Percentiles rank a stretch among this genome's conserved stretches.
phyloP scores from a whole-genome alignment of 92 coral and sea anemone genomes.

The Palythoa caribaeorum region DNA sequence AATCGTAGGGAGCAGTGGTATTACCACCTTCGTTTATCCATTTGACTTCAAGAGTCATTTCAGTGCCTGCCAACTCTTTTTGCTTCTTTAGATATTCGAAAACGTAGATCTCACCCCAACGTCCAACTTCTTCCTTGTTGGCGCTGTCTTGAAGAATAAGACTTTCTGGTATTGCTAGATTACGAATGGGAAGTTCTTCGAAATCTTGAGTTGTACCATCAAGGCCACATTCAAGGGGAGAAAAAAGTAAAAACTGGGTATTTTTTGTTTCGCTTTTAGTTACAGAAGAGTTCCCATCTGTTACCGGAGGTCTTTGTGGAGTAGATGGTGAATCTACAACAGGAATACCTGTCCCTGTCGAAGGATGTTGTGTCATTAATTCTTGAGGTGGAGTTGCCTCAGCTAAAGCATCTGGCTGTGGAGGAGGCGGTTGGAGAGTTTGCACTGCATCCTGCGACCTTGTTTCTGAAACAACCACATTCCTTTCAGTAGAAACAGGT shows the following conservation, averaged over 20 bases:
- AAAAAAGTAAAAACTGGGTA: constrained; percentile 17
- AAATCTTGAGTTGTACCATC: constrained; percentile 53
- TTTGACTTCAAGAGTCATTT: constrained; percentile 44
- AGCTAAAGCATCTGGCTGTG: not conserved
- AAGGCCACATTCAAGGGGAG: constrained; percentile 18
- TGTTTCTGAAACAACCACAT: not conserved
- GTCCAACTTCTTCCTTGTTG: constrained; percentile 81
- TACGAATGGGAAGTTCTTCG: constrained; percentile 72
- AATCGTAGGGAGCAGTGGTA: constrained; percentile 82
- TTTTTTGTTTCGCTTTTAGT: not conserved
- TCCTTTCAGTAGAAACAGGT: not conserved
- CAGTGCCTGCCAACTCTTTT: constrained; percentile 8
- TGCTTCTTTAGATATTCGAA: constrained; percentile 67
- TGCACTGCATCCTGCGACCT: not conserved
- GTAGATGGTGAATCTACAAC: not conserved
- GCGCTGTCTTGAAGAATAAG: constrained; percentile 55
- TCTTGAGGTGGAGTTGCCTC: not conserved
- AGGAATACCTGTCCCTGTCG: not conserved
- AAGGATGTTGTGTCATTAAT: not conserved
- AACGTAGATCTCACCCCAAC: constrained; percentile 88
- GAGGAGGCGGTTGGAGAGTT: not conserved
- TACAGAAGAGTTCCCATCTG: not conserved
- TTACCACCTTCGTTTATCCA: constrained; percentile 81
- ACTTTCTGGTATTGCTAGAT: constrained; percentile 51
- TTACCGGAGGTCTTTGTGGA: not conserved